phyloP scores from a whole-genome alignment of 2,888 invertebrate genomes.

The Leucophenga maculata region DNA sequence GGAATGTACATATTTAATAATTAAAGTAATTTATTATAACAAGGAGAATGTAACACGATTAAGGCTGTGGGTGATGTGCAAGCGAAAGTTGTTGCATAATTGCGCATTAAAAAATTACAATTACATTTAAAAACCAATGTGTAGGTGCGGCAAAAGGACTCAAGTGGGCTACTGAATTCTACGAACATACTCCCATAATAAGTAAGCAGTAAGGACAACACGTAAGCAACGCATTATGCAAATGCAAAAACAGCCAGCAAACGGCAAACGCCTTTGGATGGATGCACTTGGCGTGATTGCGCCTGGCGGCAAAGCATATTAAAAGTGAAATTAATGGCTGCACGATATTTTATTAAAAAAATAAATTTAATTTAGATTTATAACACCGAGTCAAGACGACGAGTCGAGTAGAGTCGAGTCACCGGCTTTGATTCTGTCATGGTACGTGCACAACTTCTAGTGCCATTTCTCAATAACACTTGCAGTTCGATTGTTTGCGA shows the following conservation, averaged over 20 bases:
- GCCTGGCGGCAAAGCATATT: slow-evolving; percentile 6
- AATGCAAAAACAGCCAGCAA: slow-evolving; percentile 8
- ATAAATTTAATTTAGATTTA: slow-evolving; percentile 16
- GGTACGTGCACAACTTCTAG: background rate
- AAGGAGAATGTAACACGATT: slow-evolving; percentile 8
- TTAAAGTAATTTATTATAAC: slow-evolving; percentile 41
- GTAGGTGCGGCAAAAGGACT: background rate
- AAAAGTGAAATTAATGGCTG: background rate
- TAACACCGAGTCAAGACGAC: no score
- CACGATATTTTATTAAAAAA: background rate
- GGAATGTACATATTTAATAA: slow-evolving; percentile 34
- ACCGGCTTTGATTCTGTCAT: no score
- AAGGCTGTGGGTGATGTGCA: background rate
- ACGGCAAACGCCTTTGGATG: background rate
- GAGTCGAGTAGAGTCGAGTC: no score
- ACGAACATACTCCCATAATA: background rate
- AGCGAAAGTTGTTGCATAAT: slow-evolving; percentile 45
- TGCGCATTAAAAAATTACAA: slow-evolving; percentile 57
- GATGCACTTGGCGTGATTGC: background rate
- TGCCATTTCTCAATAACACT: slow-evolving; percentile 8
- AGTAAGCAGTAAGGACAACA: background rate
- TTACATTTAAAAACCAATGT: slow-evolving; percentile 51
- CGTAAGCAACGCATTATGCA: slow-evolving; percentile 5
- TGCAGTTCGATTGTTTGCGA: slow-evolving; percentile 16
- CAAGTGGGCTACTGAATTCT: background rate